phyloP scores from a whole-genome alignment of 92 coral and sea anemone genomes.

The Zoanthus sansibaricus region DNA sequence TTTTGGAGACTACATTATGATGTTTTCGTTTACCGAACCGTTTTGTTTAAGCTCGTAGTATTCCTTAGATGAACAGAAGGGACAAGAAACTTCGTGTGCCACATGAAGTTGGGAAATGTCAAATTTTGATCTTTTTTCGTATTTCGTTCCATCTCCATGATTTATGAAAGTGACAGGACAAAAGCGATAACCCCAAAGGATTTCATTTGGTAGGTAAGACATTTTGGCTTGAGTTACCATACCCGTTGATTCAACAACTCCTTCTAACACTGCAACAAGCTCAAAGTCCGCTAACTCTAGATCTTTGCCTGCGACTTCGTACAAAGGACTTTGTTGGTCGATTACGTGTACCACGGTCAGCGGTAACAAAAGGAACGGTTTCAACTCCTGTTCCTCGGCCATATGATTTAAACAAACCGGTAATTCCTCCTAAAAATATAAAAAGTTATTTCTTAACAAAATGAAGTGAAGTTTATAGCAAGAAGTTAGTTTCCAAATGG shows the following conservation, averaged over 20 bases:
- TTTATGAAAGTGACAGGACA: constrained; percentile 55
- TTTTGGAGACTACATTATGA: neutral
- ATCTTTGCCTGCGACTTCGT: constrained; percentile 77
- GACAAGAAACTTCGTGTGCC: constrained; percentile 53
- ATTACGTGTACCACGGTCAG: constrained; percentile 86
- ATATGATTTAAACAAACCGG: constrained; percentile 71
- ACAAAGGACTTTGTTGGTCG: constrained; percentile 91
- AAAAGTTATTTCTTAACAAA: neutral
- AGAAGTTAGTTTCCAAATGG: no score
- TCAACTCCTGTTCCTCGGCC: constrained; percentile 75
- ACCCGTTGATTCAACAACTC: constrained; percentile 91
- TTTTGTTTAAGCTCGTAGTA: constrained; percentile 21
- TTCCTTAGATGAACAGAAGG: constrained; percentile 64
- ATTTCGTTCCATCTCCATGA: constrained; percentile 9
- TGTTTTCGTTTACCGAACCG: constrained; percentile 2
- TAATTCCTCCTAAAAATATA: constrained; percentile 73
- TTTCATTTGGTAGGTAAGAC: constrained; percentile 86
- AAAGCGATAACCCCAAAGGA: constrained; percentile 84
- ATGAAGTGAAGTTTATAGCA: no score
- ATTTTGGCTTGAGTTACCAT: constrained; percentile 96
- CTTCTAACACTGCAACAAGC: constrained; percentile 90
- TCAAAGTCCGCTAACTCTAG: constrained; percentile 75
- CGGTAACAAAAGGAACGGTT: constrained; percentile 87
- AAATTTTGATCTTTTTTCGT: constrained; percentile 39
- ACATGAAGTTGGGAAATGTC: constrained; percentile 76